Conservation (phyloP, 2,888 invertebrate species). For the Flexamia atlantica region DNA sequence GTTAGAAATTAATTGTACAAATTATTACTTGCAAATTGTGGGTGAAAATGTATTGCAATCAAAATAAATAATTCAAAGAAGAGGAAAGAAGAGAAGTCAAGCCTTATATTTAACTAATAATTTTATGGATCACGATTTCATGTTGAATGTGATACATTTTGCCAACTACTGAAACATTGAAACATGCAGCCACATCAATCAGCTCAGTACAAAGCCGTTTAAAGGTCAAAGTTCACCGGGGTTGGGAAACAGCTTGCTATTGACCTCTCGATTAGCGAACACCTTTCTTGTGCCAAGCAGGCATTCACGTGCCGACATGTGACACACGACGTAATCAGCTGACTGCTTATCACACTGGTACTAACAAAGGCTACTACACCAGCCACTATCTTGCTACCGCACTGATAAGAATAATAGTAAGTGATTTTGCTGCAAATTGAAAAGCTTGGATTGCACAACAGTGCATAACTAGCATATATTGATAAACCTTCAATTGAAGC, state of each 20-base stretch:
- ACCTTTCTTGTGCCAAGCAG: neutral
- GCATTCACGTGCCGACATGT: neutral
- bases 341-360: neutral
- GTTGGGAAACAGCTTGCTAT: neutral
- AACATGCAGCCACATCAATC: neutral
- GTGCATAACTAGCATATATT: no score
- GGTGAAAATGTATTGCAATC: no score
- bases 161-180: neutral
- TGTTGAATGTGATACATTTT: neutral
- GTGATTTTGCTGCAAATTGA: no score
- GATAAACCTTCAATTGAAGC: no score
- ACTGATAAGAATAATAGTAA: no score
- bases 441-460: no score
- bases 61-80: no score
- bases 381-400: neutral
- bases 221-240: conserved; percentile 25
- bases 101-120: no score
- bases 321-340: neutral
- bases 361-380: conserved; percentile 6
- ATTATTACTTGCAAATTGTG: no score
- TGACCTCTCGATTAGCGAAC: conserved; percentile 12
- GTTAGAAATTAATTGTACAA: no score
- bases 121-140: no score
- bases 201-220: neutral
- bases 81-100: no score